Conservation (phyloP, 2,888 invertebrate genomes). For the Crossocerus cetratus region DNA sequence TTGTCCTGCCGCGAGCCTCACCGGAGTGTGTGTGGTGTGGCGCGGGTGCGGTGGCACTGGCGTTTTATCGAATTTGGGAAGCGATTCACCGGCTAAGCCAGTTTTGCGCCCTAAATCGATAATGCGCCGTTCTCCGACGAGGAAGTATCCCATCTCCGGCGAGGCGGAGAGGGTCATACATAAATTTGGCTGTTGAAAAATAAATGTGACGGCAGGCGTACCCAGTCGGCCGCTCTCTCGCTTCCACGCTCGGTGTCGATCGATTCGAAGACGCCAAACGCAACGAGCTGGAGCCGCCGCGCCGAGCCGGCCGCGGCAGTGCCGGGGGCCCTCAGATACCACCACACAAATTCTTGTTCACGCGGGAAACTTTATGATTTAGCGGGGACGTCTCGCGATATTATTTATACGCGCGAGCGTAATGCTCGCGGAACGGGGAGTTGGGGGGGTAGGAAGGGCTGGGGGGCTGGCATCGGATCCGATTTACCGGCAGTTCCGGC, state of each 20-base stretch:
- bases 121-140: slow-evolving; percentile 45
- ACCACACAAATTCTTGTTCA: slow-evolving; percentile 30
- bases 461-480: slow-evolving; percentile 62
- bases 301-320: slow-evolving; percentile 1
- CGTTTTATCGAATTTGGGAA: slow-evolving; percentile 45
- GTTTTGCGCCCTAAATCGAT: slow-evolving; percentile 51
- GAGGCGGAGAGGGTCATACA: slow-evolving; percentile 53
- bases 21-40: background rate
- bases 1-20: slow-evolving; percentile 12
- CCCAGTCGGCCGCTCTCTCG: slow-evolving; percentile 7
- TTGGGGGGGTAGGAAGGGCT: no score
- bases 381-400: slow-evolving; percentile 59
- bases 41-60: background rate
- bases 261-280: slow-evolving; percentile 36
- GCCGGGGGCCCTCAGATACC: slow-evolving; percentile 8
- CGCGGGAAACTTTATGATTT: slow-evolving; percentile 55
- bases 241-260: slow-evolving; percentile 17
- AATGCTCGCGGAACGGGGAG: slow-evolving; percentile 18
- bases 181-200: slow-evolving; percentile 60
- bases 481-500: slow-evolving; percentile 63
- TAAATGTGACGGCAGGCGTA: slow-evolving; percentile 47
- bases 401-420: slow-evolving; percentile 68
- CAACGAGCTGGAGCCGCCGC: slow-evolving; percentile 7
- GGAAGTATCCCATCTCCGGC: slow-evolving; percentile 46
- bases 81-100: slow-evolving; percentile 43